Base-by-base conservation (phyloP, 2,888 invertebrate species). In the Periphyllus acericola region DNA sequence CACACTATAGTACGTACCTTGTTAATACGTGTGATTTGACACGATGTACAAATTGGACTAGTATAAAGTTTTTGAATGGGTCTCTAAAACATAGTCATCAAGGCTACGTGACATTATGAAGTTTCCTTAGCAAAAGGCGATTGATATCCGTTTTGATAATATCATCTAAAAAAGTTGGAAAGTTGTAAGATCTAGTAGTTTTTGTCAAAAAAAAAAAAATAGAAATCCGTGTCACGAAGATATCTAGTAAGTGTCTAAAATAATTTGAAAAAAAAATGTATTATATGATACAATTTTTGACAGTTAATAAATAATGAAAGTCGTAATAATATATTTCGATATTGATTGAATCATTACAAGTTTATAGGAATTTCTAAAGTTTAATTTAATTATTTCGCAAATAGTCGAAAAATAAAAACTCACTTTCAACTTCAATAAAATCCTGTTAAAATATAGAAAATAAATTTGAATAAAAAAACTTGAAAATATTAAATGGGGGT, bases 71-170 rank as follows among this genome's bases (percentile, higher is more conserved):
- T 21, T 81, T 68, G 55, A 68, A 68, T 14, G 21, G 6, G 66
- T 81, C 40, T 46, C 29, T 66, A 68, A 40, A 60, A 81, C n/a
- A 80, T 36, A 25, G 32, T 36, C 40, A 80, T 80, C 66, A 21
- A 66, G n/a, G 8, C 29, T 81, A 81, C 68, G 80, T 60, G 80
- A 80, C 60, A 80, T n/a, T 80, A 34, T 60, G 34, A 36, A 60
- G 79, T 79, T 79, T 79, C 25, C 5, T 34, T 21, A 32, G 52
- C n/a, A 46, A 32, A 46, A 82, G 21, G 21, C 32, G 52, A 72
- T 72, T 72, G 25, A 72, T 71, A 71, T 34, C 40, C 8, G 29
- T 52, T 68, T 29, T 34, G 25, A 25, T 34, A 25, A 5, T 71
- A 34, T 72, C 52, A 34, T 72, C 52, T 1, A 17, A 11, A 55